phyloP scores from a whole-genome alignment of 2,113 vertebrate species.

The Rhynchomys soricoides region DNA sequence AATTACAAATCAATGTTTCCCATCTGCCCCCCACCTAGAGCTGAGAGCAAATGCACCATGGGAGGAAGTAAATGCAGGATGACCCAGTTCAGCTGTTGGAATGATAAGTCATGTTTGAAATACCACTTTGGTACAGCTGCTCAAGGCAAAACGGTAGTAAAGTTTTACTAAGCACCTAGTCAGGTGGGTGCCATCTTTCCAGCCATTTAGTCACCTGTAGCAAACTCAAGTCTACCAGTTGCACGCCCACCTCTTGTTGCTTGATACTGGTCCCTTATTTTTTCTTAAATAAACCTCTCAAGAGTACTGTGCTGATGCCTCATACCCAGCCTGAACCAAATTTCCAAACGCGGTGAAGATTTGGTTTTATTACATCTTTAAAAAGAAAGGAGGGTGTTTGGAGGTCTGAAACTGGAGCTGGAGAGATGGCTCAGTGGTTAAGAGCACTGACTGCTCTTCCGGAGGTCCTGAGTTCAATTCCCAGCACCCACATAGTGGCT shows the following conservation, averaged over 20 bases:
- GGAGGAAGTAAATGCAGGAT: not conserved
- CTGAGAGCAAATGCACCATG: not conserved
- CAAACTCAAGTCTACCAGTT: not conserved
- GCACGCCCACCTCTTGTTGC: not conserved
- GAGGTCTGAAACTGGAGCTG: not conserved
- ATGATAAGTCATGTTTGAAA: constrained; percentile 1
- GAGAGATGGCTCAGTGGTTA: too few species aligned
- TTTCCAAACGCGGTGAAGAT: not conserved
- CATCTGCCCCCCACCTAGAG: not conserved
- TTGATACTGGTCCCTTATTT: not conserved
- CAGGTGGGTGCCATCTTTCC: not conserved
- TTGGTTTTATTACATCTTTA: not conserved
- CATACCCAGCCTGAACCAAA: not conserved
- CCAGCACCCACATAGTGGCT: too few species aligned
- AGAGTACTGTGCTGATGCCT: not conserved
- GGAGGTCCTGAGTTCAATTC: too few species aligned
- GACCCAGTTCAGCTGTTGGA: not conserved
- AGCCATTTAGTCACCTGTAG: not conserved
- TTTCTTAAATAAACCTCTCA: constrained; percentile 24
- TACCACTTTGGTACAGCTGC: constrained; percentile 36
- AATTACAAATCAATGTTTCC: constrained; percentile 1
- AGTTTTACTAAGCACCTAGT: not conserved
- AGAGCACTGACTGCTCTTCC: too few species aligned
- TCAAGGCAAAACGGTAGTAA: not conserved
- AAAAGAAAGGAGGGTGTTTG: not conserved